Percentiles rank a stretch among this genome's conserved stretches.
phyloP scores from a whole-genome alignment of 2,113 vertebrate species.

The Xiphophorus hellerii region DNA sequence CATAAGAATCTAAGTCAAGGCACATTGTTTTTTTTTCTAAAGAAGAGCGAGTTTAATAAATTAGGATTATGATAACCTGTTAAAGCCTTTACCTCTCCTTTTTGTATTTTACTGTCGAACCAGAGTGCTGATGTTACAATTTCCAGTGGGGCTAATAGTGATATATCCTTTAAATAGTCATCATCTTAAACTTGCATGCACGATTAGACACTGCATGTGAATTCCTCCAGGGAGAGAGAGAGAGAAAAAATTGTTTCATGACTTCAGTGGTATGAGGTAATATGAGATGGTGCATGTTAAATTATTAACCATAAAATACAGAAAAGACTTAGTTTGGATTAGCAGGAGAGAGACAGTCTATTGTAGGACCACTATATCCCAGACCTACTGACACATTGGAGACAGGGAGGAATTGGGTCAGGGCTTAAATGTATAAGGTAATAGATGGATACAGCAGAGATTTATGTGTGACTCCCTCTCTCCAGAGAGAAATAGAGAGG shows the following conservation, averaged over 20 bases:
- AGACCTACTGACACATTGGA: conserved; percentile 70
- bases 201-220: conserved; percentile 10
- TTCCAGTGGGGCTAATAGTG: conserved; percentile 23
- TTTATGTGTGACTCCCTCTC: conserved; percentile 69
- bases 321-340: conserved; percentile 49
- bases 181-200: conserved; percentile 21
- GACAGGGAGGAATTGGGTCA: conserved; percentile 70
- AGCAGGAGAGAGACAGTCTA: conserved; percentile 40
- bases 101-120: conserved; percentile 47
- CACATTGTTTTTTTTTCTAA: neutral
- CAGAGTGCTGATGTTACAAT: conserved; percentile 20
- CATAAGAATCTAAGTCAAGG: neutral
- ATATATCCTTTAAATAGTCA: conserved; percentile 22
- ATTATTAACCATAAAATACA: conserved; percentile 62
- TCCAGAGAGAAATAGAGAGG: conserved; percentile 59
- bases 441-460: conserved; percentile 71
- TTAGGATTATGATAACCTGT: conserved; percentile 31
- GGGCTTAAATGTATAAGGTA: conserved; percentile 65
- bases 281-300: conserved; percentile 48
- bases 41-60: conserved; percentile 40
- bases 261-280: conserved; percentile 56
- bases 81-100: conserved; percentile 35
- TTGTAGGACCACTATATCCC: conserved; percentile 56
- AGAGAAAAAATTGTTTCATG: conserved; percentile 43
- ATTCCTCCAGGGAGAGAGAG: conserved; percentile 13